Evolutionary conservation across 2,113 vertebrate genomes (phyloP).

Genomic region (Clarias batrachus): DNA sequence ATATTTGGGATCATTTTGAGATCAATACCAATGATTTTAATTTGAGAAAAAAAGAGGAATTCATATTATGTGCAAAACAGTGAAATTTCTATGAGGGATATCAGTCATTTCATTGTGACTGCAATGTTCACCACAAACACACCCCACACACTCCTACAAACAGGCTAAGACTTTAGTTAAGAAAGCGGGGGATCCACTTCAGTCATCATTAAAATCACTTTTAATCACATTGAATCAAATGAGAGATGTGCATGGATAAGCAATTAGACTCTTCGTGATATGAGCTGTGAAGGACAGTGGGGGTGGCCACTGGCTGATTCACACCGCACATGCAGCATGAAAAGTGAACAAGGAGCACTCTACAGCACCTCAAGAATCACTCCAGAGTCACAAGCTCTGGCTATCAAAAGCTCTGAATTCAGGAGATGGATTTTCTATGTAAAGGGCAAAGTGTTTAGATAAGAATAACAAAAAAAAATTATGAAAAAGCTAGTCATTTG

Average conservation of each 20-base stretch:
- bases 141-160: slow-evolving; percentile 9
- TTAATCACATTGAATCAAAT: neutral
- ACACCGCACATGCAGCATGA: slow-evolving; percentile 27
- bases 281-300: slow-evolving; percentile 25
- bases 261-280: neutral
- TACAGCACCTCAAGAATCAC: slow-evolving; percentile 14
- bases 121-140: neutral
- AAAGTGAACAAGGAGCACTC: slow-evolving; percentile 20
- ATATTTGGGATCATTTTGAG: neutral
- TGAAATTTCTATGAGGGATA: neutral
- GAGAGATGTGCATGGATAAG: slow-evolving; percentile 16
- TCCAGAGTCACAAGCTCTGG: slow-evolving; percentile 6
- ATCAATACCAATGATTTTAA: neutral
- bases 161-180: slow-evolving; percentile 1
- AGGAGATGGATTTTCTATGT: neutral
- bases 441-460: neutral
- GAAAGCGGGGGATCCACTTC: neutral
- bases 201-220: slow-evolving; percentile 31
- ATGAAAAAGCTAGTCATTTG: neutral
- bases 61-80: neutral
- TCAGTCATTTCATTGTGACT: neutral
- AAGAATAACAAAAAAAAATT: neutral
- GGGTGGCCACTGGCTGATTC: slow-evolving; percentile 32
- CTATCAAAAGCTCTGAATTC: neutral
- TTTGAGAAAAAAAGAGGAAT: neutral